Conservation (phyloP, 2,797 vertebrate species). For the Peromyscus attwateri region DNA sequence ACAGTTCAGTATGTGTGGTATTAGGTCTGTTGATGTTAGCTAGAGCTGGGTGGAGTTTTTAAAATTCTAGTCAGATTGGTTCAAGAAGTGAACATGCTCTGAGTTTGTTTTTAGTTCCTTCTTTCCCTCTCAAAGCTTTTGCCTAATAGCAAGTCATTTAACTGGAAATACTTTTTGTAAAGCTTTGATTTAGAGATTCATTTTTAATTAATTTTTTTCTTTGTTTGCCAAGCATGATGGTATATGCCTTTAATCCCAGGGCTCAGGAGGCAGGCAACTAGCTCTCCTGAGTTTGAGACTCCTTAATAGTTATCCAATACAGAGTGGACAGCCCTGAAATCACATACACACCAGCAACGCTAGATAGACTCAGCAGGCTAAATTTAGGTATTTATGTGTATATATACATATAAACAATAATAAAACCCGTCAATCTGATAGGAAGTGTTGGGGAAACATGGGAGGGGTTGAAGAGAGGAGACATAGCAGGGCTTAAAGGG, state of each 20-base stretch:
- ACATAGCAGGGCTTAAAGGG: neutral
- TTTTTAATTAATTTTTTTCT: neutral
- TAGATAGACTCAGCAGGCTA: neutral
- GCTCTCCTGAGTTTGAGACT: neutral
- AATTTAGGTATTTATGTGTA: neutral
- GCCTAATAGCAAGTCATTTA: slow-evolving; percentile 2
- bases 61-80: neutral
- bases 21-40: slow-evolving; percentile 50
- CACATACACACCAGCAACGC: neutral
- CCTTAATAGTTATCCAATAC: neutral
- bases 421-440: neutral
- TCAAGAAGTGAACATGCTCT: neutral
- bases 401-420: neutral
- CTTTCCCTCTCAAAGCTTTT: slow-evolving; percentile 23
- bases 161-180: neutral
- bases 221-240: neutral
- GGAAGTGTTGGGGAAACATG: neutral
- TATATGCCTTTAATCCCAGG: neutral
- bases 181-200: neutral
- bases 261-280: neutral
- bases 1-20: neutral
- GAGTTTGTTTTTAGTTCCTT: slow-evolving; percentile 50
- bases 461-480: neutral
- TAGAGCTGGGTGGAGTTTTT: slow-evolving; percentile 29
- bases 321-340: neutral